These are phyloP conservation scores for Spialia ferax DNA, from an alignment of 2,888 invertebrate genomes.

Conservation along the genomic window DNA sequence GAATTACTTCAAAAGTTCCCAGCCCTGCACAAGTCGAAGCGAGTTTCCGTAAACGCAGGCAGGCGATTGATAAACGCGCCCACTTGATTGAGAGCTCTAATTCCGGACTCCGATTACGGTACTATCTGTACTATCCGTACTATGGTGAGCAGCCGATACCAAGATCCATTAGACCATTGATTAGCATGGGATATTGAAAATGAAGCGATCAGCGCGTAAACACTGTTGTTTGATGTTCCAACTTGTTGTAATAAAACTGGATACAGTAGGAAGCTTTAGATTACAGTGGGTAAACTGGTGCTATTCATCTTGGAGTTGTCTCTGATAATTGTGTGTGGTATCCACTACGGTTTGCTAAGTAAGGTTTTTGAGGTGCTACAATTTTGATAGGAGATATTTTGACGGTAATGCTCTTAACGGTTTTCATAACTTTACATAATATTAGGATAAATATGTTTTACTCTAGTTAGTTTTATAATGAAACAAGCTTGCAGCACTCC, in stretches of 20 bases:
- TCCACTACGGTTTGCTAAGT: too few relatives aligned
- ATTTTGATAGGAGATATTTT: too few relatives aligned
- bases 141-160: slow-evolving; percentile 38
- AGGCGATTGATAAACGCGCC: slow-evolving; percentile 69
- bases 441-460: too few relatives aligned
- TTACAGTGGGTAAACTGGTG: neutral
- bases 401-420: too few relatives aligned
- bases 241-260: neutral
- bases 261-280: neutral
- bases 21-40: slow-evolving; percentile 39
- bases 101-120: slow-evolving; percentile 60
- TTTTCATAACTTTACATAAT: too few relatives aligned
- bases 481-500: too few relatives aligned
- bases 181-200: slow-evolving; percentile 39
- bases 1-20: neutral
- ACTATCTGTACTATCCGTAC: too few relatives aligned
- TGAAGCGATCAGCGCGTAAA: slow-evolving; percentile 36
- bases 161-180: slow-evolving; percentile 35
- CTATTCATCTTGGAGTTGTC: neutral
- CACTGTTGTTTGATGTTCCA: slow-evolving; percentile 17
- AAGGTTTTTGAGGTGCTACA: too few relatives aligned
- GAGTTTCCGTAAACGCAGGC: slow-evolving; percentile 58
- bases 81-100: slow-evolving; percentile 72
- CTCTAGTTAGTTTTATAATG: too few relatives aligned
- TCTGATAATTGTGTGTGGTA: neutral